Base-by-base conservation (phyloP, 2,888 invertebrate species). In the Stratiomys singularior region DNA sequence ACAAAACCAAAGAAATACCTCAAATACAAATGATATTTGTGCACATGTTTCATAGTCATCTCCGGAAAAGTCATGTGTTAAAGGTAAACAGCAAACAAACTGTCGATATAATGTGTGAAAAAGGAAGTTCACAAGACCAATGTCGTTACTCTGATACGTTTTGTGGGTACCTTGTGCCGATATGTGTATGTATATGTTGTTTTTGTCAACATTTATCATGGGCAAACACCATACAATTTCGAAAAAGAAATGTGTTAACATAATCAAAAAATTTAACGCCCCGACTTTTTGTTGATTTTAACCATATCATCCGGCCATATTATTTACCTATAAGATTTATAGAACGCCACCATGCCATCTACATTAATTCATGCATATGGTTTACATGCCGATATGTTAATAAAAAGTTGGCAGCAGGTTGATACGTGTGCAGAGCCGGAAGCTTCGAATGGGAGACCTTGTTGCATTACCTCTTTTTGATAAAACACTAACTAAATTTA, bases 81-180 rank as follows among this genome's bases (percentile, higher is more conserved):
- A 78, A 76, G 58, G 78, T 77, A 64, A 74, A 69, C 78, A 60
- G 3, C 5, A 15, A 60, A 11, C 15, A 11, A 23, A n/a, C 13
- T 28, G 37, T 47, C 52, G 72, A 78, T 76, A 67, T 74, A 81
- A 81, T 81, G 81, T 81, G 81, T 81, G 81, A 81, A 81, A 81
- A 81, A 81, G 81, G 81, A 81, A 81, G 81, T 81, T 80, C 72
- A 78, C 28, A 78, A 11, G 15, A 37, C 9, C 5, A 37, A 37
- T 37, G 37, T 37, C 52, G 15, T 15, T 52, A n/a, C n/a, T n/a
- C n/a, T n/a, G n/a, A n/a, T n/a, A n/a, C 52, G 52, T 15, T 15
- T 56, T 76, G 78, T 58, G 80, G 78, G 67, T 80, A 80, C 66
- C 79, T 46, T 13, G 18, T 1, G 37, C 13, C 60, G 72, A 15